These are phyloP conservation scores for Myoxocephalus aenaeus DNA, from an alignment of 2,797 vertebrate genomes.

Conservation along the genomic window DNA sequence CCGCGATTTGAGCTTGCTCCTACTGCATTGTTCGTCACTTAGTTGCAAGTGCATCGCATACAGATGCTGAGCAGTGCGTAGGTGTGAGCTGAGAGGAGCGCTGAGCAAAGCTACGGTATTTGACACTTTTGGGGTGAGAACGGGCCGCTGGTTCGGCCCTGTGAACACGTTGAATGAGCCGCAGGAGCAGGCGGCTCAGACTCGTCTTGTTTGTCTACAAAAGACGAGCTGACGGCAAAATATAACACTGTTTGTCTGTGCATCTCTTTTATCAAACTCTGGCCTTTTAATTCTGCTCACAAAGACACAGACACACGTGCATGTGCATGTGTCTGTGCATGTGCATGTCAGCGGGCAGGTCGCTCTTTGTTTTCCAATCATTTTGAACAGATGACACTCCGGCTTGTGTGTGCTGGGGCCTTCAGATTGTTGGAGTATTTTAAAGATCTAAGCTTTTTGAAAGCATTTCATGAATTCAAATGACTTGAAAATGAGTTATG, in stretches of 20 bases:
- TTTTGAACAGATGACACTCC: neutral
- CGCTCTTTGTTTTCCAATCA: neutral
- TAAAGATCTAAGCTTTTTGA: neutral
- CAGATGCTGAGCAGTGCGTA: neutral
- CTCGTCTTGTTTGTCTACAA: neutral
- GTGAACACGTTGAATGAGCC: neutral
- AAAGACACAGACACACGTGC: neutral
- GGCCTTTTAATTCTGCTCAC: neutral
- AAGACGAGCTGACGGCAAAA: neutral
- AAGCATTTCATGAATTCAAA: constrained; percentile 37
- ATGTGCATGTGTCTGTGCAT: no score
- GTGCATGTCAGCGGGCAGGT: neutral
- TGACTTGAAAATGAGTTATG: constrained; percentile 14
- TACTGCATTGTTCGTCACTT: no score
- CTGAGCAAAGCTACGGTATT: neutral
- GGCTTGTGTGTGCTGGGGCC: neutral
- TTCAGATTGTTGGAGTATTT: neutral
- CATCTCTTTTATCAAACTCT: neutral
- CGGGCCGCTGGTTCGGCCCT: neutral
- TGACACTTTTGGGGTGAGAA: neutral
- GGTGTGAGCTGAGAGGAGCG: no score
- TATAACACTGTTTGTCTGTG: neutral
- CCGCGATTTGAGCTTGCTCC: no score
- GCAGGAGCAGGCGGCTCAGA: no score
- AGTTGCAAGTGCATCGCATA: neutral